A percentile compares a stretch with the other conserved stretches of the same genome.
Conservation (phyloP, 1,140 invertebrate species). For the Cydia fagiglandana region DNA sequence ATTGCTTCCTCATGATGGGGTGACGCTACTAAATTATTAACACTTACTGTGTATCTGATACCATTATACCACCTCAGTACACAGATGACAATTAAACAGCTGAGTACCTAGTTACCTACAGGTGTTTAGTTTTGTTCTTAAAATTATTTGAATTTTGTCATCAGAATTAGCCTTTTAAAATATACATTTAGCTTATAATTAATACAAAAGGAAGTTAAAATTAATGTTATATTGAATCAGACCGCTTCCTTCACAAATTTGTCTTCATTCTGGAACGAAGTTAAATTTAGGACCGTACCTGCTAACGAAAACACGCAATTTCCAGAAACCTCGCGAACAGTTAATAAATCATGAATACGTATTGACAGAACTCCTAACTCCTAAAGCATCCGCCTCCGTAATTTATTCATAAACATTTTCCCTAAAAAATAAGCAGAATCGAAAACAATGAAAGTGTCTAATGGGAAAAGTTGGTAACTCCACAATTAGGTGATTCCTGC, state of each 20-base stretch:
- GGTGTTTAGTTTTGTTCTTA: too few relatives aligned
- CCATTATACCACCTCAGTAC: too few relatives aligned
- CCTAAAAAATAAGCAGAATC: constrained; percentile 14
- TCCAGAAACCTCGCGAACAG: background rate
- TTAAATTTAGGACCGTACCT: background rate
- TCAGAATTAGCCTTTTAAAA: too few relatives aligned
- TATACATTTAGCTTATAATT: too few relatives aligned
- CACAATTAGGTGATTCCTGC: constrained; percentile 26
- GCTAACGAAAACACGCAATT: background rate
- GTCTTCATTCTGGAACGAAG: background rate
- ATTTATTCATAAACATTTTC: constrained; percentile 28
- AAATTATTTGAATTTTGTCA: too few relatives aligned
- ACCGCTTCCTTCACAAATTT: background rate
- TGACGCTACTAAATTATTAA: too few relatives aligned
- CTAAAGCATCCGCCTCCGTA: constrained; percentile 15
- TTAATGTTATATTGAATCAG: background rate
- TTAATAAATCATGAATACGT: constrained; percentile 21
- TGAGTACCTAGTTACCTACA: too few relatives aligned
- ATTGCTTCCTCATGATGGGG: too few relatives aligned
- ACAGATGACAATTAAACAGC: too few relatives aligned
- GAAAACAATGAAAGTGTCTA: constrained; percentile 30
- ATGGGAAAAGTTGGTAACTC: constrained; percentile 28
- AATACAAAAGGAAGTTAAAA: background rate
- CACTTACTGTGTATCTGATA: too few relatives aligned
- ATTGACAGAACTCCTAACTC: constrained; percentile 13